phyloP scores from a whole-genome alignment of 2,113 vertebrate genomes.

The Leptocoma aspasia region DNA sequence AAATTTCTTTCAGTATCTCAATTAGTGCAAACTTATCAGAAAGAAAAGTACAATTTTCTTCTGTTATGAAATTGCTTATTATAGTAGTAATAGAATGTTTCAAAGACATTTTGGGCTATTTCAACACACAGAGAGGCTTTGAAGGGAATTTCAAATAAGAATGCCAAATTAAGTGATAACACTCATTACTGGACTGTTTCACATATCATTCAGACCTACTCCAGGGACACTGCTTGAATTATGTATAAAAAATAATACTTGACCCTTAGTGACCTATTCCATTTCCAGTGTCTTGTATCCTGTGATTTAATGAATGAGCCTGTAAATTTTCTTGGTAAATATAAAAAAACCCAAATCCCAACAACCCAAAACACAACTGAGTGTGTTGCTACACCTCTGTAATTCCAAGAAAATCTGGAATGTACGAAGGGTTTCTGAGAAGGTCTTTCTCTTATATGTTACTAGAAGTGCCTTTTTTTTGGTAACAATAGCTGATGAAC shows the following conservation, averaged over 20 bases:
- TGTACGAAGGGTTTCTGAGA: not conserved
- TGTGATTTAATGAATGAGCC: not conserved
- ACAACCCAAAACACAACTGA: not conserved
- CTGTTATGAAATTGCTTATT: not conserved
- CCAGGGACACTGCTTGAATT: not conserved
- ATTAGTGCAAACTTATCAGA: not conserved
- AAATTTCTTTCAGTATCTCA: not conserved
- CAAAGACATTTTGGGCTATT: not conserved
- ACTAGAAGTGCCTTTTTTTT: not conserved
- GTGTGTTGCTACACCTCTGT: not conserved
- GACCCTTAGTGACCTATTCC: not conserved
- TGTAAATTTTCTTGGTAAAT: not conserved
- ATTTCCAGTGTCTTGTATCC: not conserved
- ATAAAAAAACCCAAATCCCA: not conserved
- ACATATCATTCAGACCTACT: conserved; percentile 8
- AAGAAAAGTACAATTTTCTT: not conserved
- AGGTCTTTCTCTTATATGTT: not conserved
- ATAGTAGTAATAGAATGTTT: not conserved
- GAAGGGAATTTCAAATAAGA: conserved; percentile 17
- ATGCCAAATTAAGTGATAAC: conserved; percentile 39
- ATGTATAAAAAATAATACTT: not conserved
- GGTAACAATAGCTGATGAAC: not conserved
- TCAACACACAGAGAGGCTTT: not conserved
- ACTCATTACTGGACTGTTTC: conserved; percentile 15
- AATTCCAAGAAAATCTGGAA: not conserved